Percentiles rank a stretch among this genome's conserved stretches.
These are phyloP conservation scores for Tympanuchus pallidicinctus DNA, from an alignment of 2,113 vertebrate species.

Conservation along the genomic window DNA sequence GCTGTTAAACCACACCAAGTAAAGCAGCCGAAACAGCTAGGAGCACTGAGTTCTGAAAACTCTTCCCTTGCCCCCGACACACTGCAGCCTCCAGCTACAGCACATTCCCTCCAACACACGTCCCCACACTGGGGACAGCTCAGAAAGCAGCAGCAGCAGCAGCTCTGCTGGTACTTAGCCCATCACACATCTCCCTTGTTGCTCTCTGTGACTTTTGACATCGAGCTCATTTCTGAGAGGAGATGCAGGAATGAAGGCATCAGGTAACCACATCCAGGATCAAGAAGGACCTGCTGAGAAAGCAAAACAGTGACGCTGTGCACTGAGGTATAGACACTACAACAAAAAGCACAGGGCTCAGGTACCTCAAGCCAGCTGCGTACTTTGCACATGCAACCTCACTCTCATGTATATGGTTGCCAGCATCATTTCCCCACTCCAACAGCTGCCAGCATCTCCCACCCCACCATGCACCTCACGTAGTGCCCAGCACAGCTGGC, in stretches of 20 bases:
- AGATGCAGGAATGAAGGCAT: rapidly evolving
- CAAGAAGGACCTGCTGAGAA: background rate
- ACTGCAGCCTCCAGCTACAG: background rate
- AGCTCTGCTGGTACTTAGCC: background rate
- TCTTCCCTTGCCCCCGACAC: background rate
- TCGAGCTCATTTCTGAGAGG: background rate
- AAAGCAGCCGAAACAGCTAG: background rate
- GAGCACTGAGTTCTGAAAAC: background rate
- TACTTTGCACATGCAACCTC: background rate
- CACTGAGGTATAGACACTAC: rapidly evolving
- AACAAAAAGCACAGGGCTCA: background rate
- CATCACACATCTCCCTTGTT: background rate
- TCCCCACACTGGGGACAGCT: background rate
- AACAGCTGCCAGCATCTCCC: too few relatives aligned
- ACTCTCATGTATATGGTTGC: background rate
- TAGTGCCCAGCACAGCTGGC: background rate
- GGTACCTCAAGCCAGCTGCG: background rate
- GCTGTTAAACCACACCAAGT: background rate
- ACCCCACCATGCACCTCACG: rapidly evolving
- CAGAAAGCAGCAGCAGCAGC: background rate
- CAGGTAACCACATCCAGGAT: background rate
- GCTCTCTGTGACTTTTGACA: background rate
- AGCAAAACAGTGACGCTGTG: background rate
- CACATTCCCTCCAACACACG: background rate
- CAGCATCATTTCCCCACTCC: background rate